These are phyloP conservation scores for Myrmecobius fasciatus DNA, from an alignment of 2,113 vertebrate genomes.

Conservation along the genomic window DNA sequence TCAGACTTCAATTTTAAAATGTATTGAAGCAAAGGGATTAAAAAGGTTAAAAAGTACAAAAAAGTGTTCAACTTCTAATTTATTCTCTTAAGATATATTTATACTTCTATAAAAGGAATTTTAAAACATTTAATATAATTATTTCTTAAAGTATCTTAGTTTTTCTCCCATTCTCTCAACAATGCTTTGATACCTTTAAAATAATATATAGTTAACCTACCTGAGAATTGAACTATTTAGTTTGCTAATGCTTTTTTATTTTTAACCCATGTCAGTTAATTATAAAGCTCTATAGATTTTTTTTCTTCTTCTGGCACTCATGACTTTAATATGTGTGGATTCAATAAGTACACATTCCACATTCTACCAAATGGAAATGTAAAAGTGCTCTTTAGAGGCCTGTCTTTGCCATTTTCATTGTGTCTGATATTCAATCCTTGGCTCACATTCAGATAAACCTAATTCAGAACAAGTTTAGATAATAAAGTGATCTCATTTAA, in stretches of 20 bases:
- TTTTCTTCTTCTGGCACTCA: constrained; percentile 24
- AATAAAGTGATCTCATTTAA: constrained; percentile 29
- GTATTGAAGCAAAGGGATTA: background rate
- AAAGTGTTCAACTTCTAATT: background rate
- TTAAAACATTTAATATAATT: constrained; percentile 1
- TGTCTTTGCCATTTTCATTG: background rate
- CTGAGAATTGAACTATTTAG: constrained; percentile 37
- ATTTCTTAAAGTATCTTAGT: background rate
- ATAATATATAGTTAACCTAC: constrained; percentile 28
- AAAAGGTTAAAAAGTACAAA: background rate
- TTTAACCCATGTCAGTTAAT: background rate
- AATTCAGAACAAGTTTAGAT: background rate
- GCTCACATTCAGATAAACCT: background rate
- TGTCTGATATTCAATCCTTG: constrained; percentile 6
- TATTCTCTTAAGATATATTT: constrained; percentile 19
- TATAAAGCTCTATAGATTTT: constrained; percentile 45
- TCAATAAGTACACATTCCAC: background rate
- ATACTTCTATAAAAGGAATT: background rate
- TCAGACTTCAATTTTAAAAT: background rate
- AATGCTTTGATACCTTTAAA: constrained; percentile 7
- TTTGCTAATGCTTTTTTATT: background rate
- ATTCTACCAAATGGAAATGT: constrained; percentile 52
- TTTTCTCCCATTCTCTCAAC: background rate
- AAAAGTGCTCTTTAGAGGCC: constrained; percentile 30
- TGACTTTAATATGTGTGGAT: background rate